Conservation (phyloP, 2,888 invertebrate genomes). For the Erpobdella octoculata region DNA sequence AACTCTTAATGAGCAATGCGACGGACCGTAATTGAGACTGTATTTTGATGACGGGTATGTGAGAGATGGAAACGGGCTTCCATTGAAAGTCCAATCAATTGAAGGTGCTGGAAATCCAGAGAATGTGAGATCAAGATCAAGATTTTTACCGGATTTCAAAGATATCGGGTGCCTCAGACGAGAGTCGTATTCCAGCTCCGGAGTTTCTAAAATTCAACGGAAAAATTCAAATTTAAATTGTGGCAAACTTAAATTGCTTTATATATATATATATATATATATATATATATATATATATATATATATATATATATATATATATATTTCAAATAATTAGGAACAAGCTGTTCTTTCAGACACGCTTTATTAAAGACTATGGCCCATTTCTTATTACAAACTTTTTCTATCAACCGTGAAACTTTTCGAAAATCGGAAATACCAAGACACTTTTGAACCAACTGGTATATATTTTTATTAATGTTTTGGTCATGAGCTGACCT, state of each 20-base stretch:
- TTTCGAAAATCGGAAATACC: no score
- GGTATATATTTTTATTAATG: no score
- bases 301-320: no score
- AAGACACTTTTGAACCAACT: no score
- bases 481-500: no score
- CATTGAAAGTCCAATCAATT: constrained; percentile 38
- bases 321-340: no score
- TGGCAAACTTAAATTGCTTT: no score
- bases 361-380: no score
- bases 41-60: constrained; percentile 9
- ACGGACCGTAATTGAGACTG: constrained; percentile 34
- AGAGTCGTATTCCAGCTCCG: constrained; percentile 37
- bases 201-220: constrained; percentile 30
- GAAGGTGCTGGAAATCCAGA: constrained; percentile 37
- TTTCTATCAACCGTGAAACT: no score
- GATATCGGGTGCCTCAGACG: constrained; percentile 31
- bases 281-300: no score
- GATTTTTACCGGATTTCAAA: constrained; percentile 35
- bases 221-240: neutral
- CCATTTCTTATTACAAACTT: no score
- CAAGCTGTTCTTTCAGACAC: no score
- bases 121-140: constrained; percentile 36
- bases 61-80: constrained; percentile 29
- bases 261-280: neutral
- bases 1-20: constrained; percentile 36